Conservation (phyloP, 2,888 invertebrate species). For the Gymnosoma rotundatum region DNA sequence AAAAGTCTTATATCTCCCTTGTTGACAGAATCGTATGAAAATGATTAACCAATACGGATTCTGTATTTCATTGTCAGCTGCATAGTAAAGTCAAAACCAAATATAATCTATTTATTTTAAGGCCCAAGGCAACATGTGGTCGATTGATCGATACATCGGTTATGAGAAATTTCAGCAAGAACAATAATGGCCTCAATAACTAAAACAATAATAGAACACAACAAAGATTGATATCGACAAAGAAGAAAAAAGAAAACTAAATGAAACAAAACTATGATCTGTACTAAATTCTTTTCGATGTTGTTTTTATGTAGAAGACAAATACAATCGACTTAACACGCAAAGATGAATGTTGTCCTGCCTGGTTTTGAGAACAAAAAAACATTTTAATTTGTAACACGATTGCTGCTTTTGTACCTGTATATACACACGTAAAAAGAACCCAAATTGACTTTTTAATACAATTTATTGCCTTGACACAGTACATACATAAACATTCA, state of each 20-base stretch:
- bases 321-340: slow-evolving; percentile 2
- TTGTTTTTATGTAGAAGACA: not conserved
- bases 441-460: slow-evolving; percentile 41
- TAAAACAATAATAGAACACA: slow-evolving; percentile 13
- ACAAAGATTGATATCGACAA: slow-evolving; percentile 12
- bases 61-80: slow-evolving; percentile 47
- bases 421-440: not conserved
- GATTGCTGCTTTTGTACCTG: slow-evolving; percentile 20
- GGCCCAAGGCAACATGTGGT: slow-evolving; percentile 48
- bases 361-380: slow-evolving; percentile 15
- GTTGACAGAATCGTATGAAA: not conserved
- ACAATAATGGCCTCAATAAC: slow-evolving; percentile 27
- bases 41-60: slow-evolving; percentile 44
- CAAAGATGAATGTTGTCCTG: not conserved
- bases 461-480: slow-evolving; percentile 60
- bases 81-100: slow-evolving; percentile 55
- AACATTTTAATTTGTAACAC: slow-evolving; percentile 31
- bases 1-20: slow-evolving; percentile 17
- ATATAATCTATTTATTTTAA: slow-evolving; percentile 21
- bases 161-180: slow-evolving; percentile 10
- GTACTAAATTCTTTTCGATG: slow-evolving; percentile 21
- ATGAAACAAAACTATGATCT: slow-evolving; percentile 23
- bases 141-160: not conserved
- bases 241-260: not conserved
- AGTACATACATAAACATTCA: slow-evolving; percentile 31